phyloP scores from a whole-genome alignment of 2,888 invertebrate species.

The Perizoma affinitatum region DNA sequence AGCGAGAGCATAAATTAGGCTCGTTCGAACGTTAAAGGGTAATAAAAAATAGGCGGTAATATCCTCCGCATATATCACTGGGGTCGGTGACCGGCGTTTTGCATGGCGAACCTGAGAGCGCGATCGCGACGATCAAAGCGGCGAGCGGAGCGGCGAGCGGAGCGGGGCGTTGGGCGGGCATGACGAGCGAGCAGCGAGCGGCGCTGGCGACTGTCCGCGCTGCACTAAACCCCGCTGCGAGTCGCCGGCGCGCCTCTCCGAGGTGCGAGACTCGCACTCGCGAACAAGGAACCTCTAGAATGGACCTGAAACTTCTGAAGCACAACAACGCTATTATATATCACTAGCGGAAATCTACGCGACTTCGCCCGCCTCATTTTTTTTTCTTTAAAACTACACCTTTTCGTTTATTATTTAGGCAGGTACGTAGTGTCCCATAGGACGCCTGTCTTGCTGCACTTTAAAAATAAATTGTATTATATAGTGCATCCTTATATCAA shows the following conservation, averaged over 20 bases:
- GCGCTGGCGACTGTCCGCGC: constrained; percentile 45
- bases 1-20: constrained; percentile 39
- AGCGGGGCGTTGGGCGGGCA: constrained; percentile 41
- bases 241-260: background rate
- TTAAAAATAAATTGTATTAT: too few relatives aligned
- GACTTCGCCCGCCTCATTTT: too few relatives aligned
- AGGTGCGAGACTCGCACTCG: constrained; percentile 4
- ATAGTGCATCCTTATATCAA: too few relatives aligned
- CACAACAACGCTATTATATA: background rate
- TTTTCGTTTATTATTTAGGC: too few relatives aligned
- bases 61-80: constrained; percentile 47
- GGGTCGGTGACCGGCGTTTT: constrained; percentile 73
- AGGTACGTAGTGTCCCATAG: too few relatives aligned
- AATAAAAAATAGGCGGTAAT: constrained; percentile 41
- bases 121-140: constrained; percentile 47
- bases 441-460: too few relatives aligned
- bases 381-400: too few relatives aligned
- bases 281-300: constrained; percentile 4
- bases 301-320: constrained; percentile 10
- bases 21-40: constrained; percentile 36
- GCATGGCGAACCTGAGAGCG: constrained; percentile 61
- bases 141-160: constrained; percentile 51
- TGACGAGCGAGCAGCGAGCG: constrained; percentile 38
- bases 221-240: constrained; percentile 44
- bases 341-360: too few relatives aligned